Evolutionary conservation across 2,888 invertebrate species (phyloP).

Genomic region (Parnassius glacialis): DNA sequence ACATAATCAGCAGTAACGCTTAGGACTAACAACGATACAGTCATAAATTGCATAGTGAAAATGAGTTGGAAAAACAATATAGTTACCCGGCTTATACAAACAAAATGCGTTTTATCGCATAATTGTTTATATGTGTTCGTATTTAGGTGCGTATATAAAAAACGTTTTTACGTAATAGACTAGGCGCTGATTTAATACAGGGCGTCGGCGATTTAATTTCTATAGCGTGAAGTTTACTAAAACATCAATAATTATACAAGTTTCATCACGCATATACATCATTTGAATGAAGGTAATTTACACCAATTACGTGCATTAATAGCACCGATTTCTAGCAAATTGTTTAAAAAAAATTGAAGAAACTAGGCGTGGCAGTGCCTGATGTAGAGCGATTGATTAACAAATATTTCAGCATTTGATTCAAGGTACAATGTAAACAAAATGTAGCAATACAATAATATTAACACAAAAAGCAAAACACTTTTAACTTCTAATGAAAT

Average conservation of each 20-base stretch:
- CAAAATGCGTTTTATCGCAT: too few relatives aligned
- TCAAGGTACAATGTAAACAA: neutral
- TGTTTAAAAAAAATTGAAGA: constrained; percentile 2
- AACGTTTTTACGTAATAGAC: constrained; percentile 11
- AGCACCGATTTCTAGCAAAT: constrained; percentile 7
- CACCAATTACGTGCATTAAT: constrained; percentile 13
- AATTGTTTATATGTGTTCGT: too few relatives aligned
- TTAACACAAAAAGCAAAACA: too few relatives aligned
- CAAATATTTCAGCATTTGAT: neutral
- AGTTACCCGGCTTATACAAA: too few relatives aligned
- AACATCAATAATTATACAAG: constrained; percentile 2
- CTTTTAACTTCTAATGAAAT: too few relatives aligned
- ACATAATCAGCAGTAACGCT: too few relatives aligned
- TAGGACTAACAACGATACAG: too few relatives aligned
- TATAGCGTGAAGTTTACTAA: constrained; percentile 12
- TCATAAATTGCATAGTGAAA: too few relatives aligned
- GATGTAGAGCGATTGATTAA: constrained; percentile 1
- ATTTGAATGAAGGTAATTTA: constrained; percentile 13
- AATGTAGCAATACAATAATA: neutral
- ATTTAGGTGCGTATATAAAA: too few relatives aligned
- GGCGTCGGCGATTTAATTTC: constrained; percentile 18
- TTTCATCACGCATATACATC: constrained; percentile 22
- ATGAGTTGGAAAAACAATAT: too few relatives aligned
- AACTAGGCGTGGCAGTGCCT: constrained; percentile 19
- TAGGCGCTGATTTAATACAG: constrained; percentile 10